Percentiles rank a stretch among this genome's conserved stretches.
phyloP scores from a whole-genome alignment of 2,797 vertebrate species.

The Oryzias sinensis region DNA sequence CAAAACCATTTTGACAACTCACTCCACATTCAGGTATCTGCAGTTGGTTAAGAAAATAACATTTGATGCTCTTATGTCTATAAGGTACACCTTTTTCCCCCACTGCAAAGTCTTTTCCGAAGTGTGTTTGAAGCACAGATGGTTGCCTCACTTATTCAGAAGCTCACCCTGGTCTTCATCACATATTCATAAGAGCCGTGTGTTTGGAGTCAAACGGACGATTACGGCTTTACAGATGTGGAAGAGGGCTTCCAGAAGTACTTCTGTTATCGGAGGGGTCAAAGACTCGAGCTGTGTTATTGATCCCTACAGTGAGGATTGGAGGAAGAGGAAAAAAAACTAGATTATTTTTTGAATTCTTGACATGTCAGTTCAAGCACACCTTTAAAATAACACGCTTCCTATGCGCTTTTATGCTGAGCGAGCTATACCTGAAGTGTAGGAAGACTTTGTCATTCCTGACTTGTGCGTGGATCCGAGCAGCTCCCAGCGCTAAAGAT shows the following conservation, averaged over 20 bases:
- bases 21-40: background rate
- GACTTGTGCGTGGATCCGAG: constrained; percentile 19
- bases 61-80: background rate
- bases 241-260: constrained; percentile 44
- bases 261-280: constrained; percentile 37
- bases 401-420: constrained; percentile 43
- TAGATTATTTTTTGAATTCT: constrained; percentile 29
- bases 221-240: constrained; percentile 56
- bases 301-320: constrained; percentile 37
- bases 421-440: constrained; percentile 27
- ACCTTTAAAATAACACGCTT: constrained; percentile 43
- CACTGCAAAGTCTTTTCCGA: constrained; percentile 2
- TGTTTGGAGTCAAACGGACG: constrained; percentile 62
- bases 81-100: background rate
- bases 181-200: constrained; percentile 67
- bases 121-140: constrained; percentile 58
- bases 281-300: constrained; percentile 46
- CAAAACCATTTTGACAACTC: background rate
- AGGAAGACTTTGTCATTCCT: constrained; percentile 27
- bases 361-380: constrained; percentile 43
- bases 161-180: constrained; percentile 55
- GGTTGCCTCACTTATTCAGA: constrained; percentile 70
- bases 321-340: background rate
- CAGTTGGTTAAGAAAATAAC: no score
- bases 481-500: constrained; percentile 42